These are phyloP conservation scores for Aporophyla lueneburgensis DNA, from an alignment of 2,888 invertebrate species.

Conservation along the genomic window DNA sequence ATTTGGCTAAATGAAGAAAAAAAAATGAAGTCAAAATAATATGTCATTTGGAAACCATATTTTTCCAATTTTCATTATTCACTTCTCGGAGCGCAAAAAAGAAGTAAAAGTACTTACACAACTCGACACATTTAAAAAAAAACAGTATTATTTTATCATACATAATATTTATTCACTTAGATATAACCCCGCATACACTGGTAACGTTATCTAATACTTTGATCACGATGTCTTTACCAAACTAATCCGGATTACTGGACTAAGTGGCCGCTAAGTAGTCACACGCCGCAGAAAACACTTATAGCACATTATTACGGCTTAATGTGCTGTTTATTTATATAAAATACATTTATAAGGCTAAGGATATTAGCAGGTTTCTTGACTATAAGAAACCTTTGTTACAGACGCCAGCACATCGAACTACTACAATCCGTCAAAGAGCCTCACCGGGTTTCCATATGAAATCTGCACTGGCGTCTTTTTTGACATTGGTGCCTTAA, in stretches of 20 bases:
- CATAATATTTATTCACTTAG: not conserved
- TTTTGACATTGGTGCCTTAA: too few relatives aligned
- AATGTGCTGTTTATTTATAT: constrained; percentile 47
- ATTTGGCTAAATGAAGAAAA: not conserved
- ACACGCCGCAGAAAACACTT: constrained; percentile 60
- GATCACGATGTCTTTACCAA: constrained; percentile 52
- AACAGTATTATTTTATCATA: not conserved
- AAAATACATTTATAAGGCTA: constrained; percentile 46
- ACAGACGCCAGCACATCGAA: too few relatives aligned
- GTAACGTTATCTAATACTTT: constrained; percentile 58
- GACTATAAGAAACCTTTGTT: not conserved
- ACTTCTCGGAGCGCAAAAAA: not conserved
- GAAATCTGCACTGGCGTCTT: too few relatives aligned
- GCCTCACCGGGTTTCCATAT: too few relatives aligned
- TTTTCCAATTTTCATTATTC: not conserved
- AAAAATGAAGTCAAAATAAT: not conserved
- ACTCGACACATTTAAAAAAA: not conserved
- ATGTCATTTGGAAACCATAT: not conserved
- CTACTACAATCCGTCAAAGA: too few relatives aligned
- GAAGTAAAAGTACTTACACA: not conserved
- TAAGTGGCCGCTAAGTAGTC: constrained; percentile 59
- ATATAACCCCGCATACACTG: constrained; percentile 5
- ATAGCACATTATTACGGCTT: constrained; percentile 56
- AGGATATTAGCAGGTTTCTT: constrained; percentile 45
- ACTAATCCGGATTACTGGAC: constrained; percentile 63